These are phyloP conservation scores for Epistrophe eligans DNA, from an alignment of 2,888 invertebrate genomes.

Conservation along the genomic window DNA sequence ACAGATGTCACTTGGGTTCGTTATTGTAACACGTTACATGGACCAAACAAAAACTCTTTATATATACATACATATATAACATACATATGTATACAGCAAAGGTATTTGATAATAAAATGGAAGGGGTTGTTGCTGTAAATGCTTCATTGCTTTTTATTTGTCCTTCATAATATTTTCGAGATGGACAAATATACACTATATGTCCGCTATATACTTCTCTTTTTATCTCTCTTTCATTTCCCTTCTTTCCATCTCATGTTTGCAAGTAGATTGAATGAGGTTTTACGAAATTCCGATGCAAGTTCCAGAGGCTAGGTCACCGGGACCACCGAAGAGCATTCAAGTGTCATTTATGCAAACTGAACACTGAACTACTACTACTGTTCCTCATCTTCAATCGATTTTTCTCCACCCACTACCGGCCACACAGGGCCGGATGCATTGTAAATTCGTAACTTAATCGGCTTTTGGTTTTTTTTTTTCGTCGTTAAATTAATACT, in stretches of 20 bases:
- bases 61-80: too few species aligned
- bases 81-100: constrained; percentile 15
- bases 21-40: constrained; percentile 68
- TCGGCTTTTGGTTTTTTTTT: neutral
- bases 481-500: too few species aligned
- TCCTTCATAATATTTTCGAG: constrained; percentile 73
- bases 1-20: constrained; percentile 75
- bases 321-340: constrained; percentile 38
- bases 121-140: constrained; percentile 24
- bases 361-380: constrained; percentile 42
- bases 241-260: neutral
- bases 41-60: constrained; percentile 56
- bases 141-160: constrained; percentile 74
- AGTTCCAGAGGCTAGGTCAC: constrained; percentile 50
- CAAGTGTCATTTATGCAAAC: constrained; percentile 75
- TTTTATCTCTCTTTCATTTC: neutral
- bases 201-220: constrained; percentile 20
- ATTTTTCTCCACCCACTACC: neutral
- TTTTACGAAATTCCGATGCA: constrained; percentile 66
- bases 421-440: neutral
- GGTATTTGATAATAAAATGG: neutral
- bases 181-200: constrained; percentile 52
- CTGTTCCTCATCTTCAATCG: constrained; percentile 22
- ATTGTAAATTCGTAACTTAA: neutral
- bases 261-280: constrained; percentile 70